phyloP scores from a whole-genome alignment of 2,113 vertebrate genomes.

The Pterocles burchelli region DNA sequence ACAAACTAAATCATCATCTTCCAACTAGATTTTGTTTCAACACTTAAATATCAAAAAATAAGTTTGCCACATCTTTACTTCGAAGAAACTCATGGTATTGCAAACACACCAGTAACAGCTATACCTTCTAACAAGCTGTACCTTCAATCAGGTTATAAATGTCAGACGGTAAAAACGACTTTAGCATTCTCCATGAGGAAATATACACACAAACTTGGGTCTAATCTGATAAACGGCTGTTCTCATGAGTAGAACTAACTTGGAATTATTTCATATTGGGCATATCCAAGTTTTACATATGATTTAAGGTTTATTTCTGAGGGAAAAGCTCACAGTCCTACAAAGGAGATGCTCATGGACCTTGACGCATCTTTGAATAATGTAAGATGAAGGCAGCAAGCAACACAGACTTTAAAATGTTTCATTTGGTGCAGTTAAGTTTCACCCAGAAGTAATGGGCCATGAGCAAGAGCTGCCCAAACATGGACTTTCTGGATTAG shows the following conservation, averaged over 20 bases:
- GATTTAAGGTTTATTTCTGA: not conserved
- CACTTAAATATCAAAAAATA: not conserved
- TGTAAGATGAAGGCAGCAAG: not conserved
- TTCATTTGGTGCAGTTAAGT: not conserved
- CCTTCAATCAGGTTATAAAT: not conserved
- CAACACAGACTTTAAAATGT: not conserved
- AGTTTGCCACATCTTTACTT: not conserved
- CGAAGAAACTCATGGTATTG: not conserved
- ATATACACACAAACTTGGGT: not conserved
- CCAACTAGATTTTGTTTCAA: not conserved
- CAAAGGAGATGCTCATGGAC: not conserved
- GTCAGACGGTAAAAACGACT: not conserved
- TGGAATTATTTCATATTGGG: not conserved
- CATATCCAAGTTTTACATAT: not conserved
- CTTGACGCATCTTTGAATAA: not conserved
- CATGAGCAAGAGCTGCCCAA: not conserved
- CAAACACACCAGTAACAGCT: not conserved
- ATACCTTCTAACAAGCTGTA: not conserved
- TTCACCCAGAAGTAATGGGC: not conserved
- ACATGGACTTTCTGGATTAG: not conserved
- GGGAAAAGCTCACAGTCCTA: not conserved
- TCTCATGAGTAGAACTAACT: not conserved
- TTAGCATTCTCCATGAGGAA: not conserved
- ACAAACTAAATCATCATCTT: not conserved
- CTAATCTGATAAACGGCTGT: not conserved